phyloP scores from a whole-genome alignment of 2,888 invertebrate species.

The Cheilosia soror region DNA sequence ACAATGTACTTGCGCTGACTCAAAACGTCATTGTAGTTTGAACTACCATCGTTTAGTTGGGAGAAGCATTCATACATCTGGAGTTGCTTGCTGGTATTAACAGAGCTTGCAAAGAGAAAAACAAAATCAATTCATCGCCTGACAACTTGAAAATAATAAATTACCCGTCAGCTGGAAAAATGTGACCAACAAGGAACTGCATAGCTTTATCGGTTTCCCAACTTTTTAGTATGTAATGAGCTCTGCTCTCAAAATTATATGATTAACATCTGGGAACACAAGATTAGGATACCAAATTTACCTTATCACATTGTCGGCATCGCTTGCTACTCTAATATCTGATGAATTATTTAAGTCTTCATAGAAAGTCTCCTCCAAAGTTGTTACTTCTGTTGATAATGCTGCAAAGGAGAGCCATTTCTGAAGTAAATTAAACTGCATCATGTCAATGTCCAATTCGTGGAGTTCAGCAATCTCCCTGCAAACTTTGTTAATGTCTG shows the following conservation, averaged over 20 bases:
- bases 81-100: constrained; percentile 81
- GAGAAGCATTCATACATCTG: constrained; percentile 83
- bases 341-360: constrained; percentile 80
- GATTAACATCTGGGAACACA: background rate
- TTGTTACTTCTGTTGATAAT: constrained; percentile 77
- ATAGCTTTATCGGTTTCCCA: constrained; percentile 82
- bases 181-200: constrained; percentile 81
- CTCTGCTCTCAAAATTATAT: constrained; percentile 76
- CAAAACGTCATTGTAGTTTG: constrained; percentile 79
- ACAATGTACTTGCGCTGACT: constrained; percentile 82
- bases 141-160: background rate
- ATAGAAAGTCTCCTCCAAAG: constrained; percentile 82
- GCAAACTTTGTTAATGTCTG: constrained; percentile 82
- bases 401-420: constrained; percentile 82
- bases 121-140: background rate
- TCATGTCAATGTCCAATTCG: constrained; percentile 79
- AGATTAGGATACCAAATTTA: constrained; percentile 32
- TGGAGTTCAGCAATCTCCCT: constrained; percentile 81
- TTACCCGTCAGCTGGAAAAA: constrained; percentile 82
- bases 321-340: constrained; percentile 74
- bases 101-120: constrained; percentile 29
- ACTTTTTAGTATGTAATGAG: constrained; percentile 82
- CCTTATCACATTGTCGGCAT: constrained; percentile 81
- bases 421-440: constrained; percentile 81
- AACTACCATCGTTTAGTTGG: constrained; percentile 81